Evolutionary conservation across 2,113 vertebrate species (phyloP), one percentile per base, ranked within the genome.

Genomic region (Diphyllodes magnificus): DNA sequence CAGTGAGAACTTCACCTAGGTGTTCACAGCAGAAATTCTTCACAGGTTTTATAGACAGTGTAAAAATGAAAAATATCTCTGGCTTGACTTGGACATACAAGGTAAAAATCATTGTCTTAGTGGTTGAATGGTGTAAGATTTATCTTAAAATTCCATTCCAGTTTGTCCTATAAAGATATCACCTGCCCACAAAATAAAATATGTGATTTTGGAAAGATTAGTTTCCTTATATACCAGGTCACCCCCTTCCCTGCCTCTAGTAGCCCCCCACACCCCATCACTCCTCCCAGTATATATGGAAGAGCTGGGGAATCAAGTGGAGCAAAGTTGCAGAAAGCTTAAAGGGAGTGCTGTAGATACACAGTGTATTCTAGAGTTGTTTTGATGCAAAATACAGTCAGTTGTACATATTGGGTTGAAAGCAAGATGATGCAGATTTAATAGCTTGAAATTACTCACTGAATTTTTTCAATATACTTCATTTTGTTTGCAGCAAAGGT

Each of bases 201-300:
- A 2, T 57, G 8, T 69, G n/a, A 37, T 65, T 86, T 88, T 73
- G 35, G 21, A 21, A 89, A 70, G 47, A 59, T 35, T 4, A 31
- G 28, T 45, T 87, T 56, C 27, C 11, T 63, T 45, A 15, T 37
- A 71, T 44, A 10, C n/a, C 37, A 63, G 21, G 14, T 57, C 17
- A 13, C 40, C 5, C 20, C 15, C 16, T 20, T 13, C 4, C 6
- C 4, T 14, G 15, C 4, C 3, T 11, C 4, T 5, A 31, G 11
- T 1, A 64, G 40, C 24, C 30, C 33, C 5, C 10, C 14, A 3
- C 3, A 8, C 4, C 4, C 5, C 22, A 31, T 9, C 35, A 15
- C 25, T 50, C 50, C 53, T 50, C 28, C 20, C 35, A 63, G 10
- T 22, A 2, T 7, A 7, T 23, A 15, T 35, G 8, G 13, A 24